phyloP scores from a whole-genome alignment of 2,797 vertebrate species.

The Zenarchopterus dispar region DNA sequence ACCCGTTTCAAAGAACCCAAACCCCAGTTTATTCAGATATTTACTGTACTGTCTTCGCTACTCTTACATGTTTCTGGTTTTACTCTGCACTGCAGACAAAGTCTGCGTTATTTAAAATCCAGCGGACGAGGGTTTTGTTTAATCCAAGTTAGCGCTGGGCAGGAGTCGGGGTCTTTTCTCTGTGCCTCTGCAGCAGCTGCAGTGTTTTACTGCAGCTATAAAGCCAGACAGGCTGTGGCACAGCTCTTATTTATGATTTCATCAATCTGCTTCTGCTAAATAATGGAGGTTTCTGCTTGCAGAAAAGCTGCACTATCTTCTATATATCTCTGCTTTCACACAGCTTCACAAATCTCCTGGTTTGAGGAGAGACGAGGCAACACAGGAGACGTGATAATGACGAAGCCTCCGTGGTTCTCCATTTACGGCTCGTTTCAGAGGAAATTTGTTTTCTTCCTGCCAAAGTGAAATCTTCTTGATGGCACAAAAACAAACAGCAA shows the following conservation, averaged over 20 bases:
- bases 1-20: not conserved
- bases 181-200: constrained; percentile 17
- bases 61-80: not conserved
- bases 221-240: constrained; percentile 51
- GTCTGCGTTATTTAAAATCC: not conserved
- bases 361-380: not conserved
- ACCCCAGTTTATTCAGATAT: too few species aligned
- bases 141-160: not conserved
- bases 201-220: constrained; percentile 47
- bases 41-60: too few species aligned
- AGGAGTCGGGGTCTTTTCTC: constrained; percentile 13
- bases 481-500: too few species aligned
- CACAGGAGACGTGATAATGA: not conserved
- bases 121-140: constrained; percentile 7
- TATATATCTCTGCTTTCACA: constrained; percentile 21
- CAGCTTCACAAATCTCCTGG: constrained; percentile 8
- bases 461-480: too few species aligned
- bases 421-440: too few species aligned
- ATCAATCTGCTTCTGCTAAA: constrained; percentile 54
- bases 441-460: too few species aligned
- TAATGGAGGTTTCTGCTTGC: constrained; percentile 25
- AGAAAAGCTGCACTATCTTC: constrained; percentile 27
- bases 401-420: too few species aligned
- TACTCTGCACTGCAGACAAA: not conserved
- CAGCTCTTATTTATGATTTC: constrained; percentile 61